Evolutionary conservation across 2,797 vertebrate species (phyloP), one percentile per base, ranked within the genome.

Genomic region (Pitangus sulphuratus): DNA sequence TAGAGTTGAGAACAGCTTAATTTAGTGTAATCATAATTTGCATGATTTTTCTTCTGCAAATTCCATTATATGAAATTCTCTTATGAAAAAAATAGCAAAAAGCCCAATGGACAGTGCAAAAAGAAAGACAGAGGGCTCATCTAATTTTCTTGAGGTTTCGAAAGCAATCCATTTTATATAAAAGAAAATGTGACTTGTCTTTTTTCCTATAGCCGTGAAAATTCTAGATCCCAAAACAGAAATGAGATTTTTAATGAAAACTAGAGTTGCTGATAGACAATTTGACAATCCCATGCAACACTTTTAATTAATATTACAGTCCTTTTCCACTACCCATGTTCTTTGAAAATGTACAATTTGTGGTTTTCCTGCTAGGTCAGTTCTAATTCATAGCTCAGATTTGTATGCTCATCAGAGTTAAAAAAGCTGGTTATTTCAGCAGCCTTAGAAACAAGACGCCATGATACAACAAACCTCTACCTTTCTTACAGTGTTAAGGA

Each of bases 1-100:
- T 39, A 87, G 47, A 84, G 15, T 37, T 76, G 58, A 89, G 62
- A 90, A 87, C 51, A 87, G 61, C 60, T 80, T 84, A 61, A 84
- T 81, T 89, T 90, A 91, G 17, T 74, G 33, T 50, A 85, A 91
- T 83, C 19, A 45, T 75, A 94, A 93, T 96, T 92, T 77, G 37
- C 45, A 83, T 85, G 3, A 33, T 65, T 84, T 95, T 89, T 87
- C 40, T 85, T 82, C 26, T 50, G 28, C 39, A 69, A 31, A 6
- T 75, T 64, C 26, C 89, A 20, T 70, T 70, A 48, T 4, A 44
- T 28, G 5, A 91, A 84, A 77, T 77, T 66, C 9, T 85, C 13
- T 5, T n/a, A 15, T 50, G n/a, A 71, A 89, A 74, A 72, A 76
- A 81, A 4, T 72, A 65, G 6, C 15, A 47, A 69, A 83, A 72